Base-by-base conservation (phyloP, 2,797 vertebrate species). In the Tokudaia muenninki region DNA sequence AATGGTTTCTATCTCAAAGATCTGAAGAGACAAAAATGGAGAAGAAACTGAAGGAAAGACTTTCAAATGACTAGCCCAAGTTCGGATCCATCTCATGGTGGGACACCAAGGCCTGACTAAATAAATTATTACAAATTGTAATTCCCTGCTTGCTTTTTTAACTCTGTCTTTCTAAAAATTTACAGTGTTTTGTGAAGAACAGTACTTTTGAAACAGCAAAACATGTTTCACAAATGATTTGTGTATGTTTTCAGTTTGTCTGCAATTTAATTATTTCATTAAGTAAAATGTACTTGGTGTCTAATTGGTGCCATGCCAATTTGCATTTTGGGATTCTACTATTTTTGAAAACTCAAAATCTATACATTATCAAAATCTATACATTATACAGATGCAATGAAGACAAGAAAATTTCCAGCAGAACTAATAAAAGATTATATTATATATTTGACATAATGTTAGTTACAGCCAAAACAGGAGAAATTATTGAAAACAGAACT, bases 181-280 rank as follows among this genome's bases (percentile, higher is more conserved):
- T 5, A 82, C 4, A 70, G 55, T 79, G 82, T 86, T 96, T 94
- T 91, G 5, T 78, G 8, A 94, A 79, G 7, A 63, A 47, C 1
- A 77, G 0, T 61, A 5, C 78, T 95, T 95, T 91, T 61, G n/a
- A 95, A 96, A 88, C 13, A 75, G 61, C 34, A 57, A 50, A n/a
- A 89, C 1, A 34, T 34, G 50, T 14, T 31, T 12, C 10, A n/a
- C 6, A 77, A 65, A 1, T 74, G 3, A 86, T 67, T 57, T 84
- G 3, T 6, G 2, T 52, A 21, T 37, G 0, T 50, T 44, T 78
- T 89, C 26, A 34, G 47, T 65, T 87, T 55, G 61, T 89, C 10
- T 14, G 2, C 2, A 55, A 87, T 52, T 63, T 59, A 4, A 72
- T 90, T 87, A 72, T 72, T 79, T 95, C 21, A 67, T 44, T 31